Conservation (phyloP, 2,113 vertebrate species). For the Odontophorus gujanensis region DNA sequence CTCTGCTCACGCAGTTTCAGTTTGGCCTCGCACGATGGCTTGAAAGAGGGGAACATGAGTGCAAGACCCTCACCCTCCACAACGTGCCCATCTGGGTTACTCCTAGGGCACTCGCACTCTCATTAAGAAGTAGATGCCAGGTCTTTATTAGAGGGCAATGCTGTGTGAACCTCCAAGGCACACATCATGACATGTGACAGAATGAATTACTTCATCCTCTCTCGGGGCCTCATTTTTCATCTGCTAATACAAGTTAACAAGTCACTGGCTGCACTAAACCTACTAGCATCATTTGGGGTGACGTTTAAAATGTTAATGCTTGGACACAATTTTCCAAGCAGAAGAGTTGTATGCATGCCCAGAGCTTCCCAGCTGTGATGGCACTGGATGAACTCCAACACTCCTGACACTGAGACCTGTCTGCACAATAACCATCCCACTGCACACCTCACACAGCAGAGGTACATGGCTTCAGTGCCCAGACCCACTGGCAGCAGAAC, state of each 20-base stretch:
- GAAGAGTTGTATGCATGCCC: not conserved
- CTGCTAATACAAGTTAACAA: not conserved
- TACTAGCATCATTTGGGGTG: not conserved
- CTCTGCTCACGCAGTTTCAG: not conserved
- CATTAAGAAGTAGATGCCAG: conserved; percentile 2
- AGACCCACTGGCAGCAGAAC: not conserved
- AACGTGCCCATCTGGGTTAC: not conserved
- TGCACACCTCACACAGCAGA: not conserved
- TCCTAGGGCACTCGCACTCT: not conserved
- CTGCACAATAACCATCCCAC: not conserved
- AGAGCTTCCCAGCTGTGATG: not conserved
- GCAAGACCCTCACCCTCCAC: not conserved
- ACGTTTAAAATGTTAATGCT: not conserved
- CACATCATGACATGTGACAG: not conserved
- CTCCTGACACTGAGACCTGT: not conserved
- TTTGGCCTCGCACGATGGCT: not conserved
- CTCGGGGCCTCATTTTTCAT: not conserved
- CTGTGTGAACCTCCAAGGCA: not conserved
- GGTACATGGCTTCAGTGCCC: not conserved
- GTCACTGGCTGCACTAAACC: not conserved
- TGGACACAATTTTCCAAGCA: not conserved
- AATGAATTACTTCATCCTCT: not conserved
- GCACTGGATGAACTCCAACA: not conserved
- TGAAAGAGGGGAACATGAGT: not conserved
- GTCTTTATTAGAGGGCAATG: not conserved